Base-by-base conservation (phyloP, 2,113 vertebrate species). In the Onychostoma macrolepis region DNA sequence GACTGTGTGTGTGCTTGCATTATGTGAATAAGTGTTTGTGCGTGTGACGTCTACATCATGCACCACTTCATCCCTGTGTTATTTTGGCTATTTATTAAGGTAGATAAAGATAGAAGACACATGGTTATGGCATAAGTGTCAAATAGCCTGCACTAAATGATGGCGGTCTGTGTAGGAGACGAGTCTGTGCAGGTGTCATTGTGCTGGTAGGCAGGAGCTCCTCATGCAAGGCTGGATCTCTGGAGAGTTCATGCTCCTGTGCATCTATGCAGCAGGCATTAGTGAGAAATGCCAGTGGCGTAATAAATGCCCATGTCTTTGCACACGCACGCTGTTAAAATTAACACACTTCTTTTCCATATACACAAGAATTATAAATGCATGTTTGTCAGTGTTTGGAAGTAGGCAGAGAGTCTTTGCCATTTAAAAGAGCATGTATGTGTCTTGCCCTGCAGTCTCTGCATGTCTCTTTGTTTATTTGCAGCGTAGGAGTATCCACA, bases 271-370 rank as follows among this genome's bases (percentile, higher is more conserved):
- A 75, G 56, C 11, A 4, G 56, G 71, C 21, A 21, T 83, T 83
- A 82, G 58, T 41, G 86, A 69, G 80, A 45, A 65, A 78, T 87
- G 71, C 38, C 41, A 28, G 38, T n/a, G 26, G 28, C 38, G n/a
- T 67, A 17, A 21, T 50, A 15, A 76, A 63, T 65, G 69, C 78
- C 26, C 19, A 63, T 69, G 43, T 45, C 61, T 28, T 19, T 43
- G 50, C 24, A 48, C 28, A 56, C 8, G 4, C 26, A 1, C 36
- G 0, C 69, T 53, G 33, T 38, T 65, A 77, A 74, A 67, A 67
- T 77, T 1, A 83, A 75, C 53, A 63, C 28, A 5, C 56, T 12
- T 38, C 56, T 28, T 83, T 45, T 84, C 13, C 63, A 28, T 12
- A 81, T 50, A 72, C 48, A 61, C 75, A 48, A 11, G 21, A 26